Conservation (phyloP, 1,140 invertebrate genomes). For the Atta colombica region DNA sequence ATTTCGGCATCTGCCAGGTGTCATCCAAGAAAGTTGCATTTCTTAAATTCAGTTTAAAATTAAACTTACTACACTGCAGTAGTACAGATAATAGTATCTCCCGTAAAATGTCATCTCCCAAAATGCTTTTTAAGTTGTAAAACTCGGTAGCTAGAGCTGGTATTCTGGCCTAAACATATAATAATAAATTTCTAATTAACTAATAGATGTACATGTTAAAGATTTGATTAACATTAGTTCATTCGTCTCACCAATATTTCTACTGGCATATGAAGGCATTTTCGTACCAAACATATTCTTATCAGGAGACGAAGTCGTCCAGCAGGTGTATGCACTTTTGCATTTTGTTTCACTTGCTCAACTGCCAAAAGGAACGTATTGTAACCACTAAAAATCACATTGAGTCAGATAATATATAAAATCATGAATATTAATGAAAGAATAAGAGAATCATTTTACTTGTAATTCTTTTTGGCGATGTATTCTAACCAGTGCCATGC, state of each 20-base stretch:
- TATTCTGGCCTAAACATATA: slow-evolving; percentile 74
- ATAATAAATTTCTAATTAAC: slow-evolving; percentile 16
- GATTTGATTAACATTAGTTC: background rate
- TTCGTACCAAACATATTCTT: slow-evolving; percentile 86
- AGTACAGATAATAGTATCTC: slow-evolving; percentile 88
- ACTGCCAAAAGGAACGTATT: slow-evolving; percentile 84
- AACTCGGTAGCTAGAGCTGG: slow-evolving; percentile 78
- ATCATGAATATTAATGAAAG: background rate
- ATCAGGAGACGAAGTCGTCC: slow-evolving; percentile 88
- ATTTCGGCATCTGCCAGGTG: slow-evolving; percentile 87
- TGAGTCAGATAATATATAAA: background rate
- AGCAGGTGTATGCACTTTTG: slow-evolving; percentile 84
- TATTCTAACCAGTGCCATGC: slow-evolving; percentile 87
- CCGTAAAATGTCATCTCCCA: slow-evolving; percentile 88
- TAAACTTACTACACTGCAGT: slow-evolving; percentile 86
- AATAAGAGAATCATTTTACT: slow-evolving; percentile 59
- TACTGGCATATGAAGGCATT: slow-evolving; percentile 87
- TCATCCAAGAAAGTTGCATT: slow-evolving; percentile 88
- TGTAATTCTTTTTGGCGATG: slow-evolving; percentile 80
- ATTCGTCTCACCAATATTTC: slow-evolving; percentile 85
- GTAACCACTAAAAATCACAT: slow-evolving; percentile 75
- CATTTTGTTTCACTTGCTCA: slow-evolving; percentile 83
- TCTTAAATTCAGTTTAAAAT: slow-evolving; percentile 87
- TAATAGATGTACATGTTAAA: background rate
- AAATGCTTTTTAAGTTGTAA: slow-evolving; percentile 83